Base-by-base conservation (phyloP, 2,888 invertebrate genomes). In the Taenaris catops region DNA sequence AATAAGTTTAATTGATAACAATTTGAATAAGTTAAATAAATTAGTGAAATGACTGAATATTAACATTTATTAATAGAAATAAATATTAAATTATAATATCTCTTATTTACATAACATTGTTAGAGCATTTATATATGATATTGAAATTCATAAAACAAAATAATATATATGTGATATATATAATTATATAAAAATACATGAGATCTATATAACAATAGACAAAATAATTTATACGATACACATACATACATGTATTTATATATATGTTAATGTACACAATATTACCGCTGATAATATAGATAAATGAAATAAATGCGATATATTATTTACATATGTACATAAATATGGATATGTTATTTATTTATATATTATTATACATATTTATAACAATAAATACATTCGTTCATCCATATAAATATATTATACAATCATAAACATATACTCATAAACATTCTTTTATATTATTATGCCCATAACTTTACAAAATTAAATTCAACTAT, bases 1-100 rank as follows among this genome's bases (percentile, higher is more conserved):
- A 76, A 75, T 62, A n/a, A 71, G 70, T 70, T 75, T 66, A 64
- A 69, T 73, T 72, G 56, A 69, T 68, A 69, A 63, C 59, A 70
- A 64, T 65, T 58, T 63, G 64, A 58, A 63, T 57, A 63, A 63
- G 59, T 58, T 57, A 52, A 62, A 56, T 52, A 58, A 58, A 53
- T 63, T 45, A 58, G 52, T 51, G 41, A 49, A 38, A 45, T 54
- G 55, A 58, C 51, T 57, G 54, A 48, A 54, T 51, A 50, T 48
- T 40, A 43, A 52, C 28, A 47, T 50, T 44, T 47, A 46, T 51
- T 46, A 45, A 47, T 28, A 47, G 41, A 51, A 52, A 51, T 53
- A 56, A 54, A 49, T 53, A 53, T 38, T 45, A 51, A 44, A 58
- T 36, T 53, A 50, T 47, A 33, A 44, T 32, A 47, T 46, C 49